phyloP scores from a whole-genome alignment of 1,140 invertebrate genomes.

The Myzus persicae region DNA sequence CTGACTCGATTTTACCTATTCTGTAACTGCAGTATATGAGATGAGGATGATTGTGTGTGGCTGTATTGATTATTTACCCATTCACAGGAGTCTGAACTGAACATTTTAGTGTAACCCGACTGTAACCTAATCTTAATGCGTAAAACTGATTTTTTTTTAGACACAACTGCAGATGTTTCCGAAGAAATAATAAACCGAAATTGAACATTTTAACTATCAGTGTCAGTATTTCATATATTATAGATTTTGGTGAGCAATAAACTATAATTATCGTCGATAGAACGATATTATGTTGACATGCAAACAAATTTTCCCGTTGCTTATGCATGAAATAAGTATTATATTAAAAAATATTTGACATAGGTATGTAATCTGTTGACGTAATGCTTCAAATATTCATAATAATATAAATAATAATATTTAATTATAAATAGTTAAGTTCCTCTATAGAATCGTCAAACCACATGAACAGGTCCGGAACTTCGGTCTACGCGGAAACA shows the following conservation, averaged over 20 bases:
- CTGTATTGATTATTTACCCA: neutral
- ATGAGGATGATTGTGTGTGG: neutral
- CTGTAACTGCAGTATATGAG: neutral
- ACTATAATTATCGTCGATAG: neutral
- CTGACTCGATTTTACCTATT: neutral
- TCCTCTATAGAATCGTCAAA: neutral
- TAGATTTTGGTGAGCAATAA: neutral
- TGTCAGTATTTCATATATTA: neutral
- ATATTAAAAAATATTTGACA: neutral
- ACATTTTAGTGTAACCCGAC: too few species aligned
- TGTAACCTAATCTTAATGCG: neutral
- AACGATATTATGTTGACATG: neutral
- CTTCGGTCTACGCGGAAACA: neutral
- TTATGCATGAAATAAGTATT: neutral
- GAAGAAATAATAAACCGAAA: neutral
- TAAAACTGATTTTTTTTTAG: neutral
- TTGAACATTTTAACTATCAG: too few species aligned
- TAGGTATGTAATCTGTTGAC: neutral
- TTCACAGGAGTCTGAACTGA: neutral
- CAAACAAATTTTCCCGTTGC: neutral
- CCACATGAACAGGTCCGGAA: neutral
- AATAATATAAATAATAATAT: too few species aligned
- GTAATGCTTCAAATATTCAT: neutral
- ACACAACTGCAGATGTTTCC: neutral
- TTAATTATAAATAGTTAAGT: too few species aligned